A percentile compares a stretch with the other conserved stretches of the same genome.
Evolutionary conservation across 1,140 invertebrate species (phyloP).

Genomic region (Lepeophtheirus salmonis): DNA sequence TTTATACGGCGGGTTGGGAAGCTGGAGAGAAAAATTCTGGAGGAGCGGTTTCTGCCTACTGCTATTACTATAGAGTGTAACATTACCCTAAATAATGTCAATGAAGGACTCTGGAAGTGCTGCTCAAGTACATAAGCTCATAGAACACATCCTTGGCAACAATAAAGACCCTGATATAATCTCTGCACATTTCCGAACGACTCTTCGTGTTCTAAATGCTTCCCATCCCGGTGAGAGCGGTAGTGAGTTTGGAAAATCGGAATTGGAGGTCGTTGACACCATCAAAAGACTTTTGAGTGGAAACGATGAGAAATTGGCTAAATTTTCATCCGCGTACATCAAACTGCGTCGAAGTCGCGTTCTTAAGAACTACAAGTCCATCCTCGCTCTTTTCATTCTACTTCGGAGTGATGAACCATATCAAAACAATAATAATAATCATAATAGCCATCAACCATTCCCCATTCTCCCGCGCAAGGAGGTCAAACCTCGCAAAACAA

Average conservation of each 20-base stretch:
- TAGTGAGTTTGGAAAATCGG: background rate
- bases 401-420: background rate
- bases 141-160: background rate
- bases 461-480: too few relatives aligned
- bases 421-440: too few relatives aligned
- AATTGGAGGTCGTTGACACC: background rate
- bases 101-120: background rate
- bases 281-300: background rate
- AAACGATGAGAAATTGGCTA: background rate
- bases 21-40: too few relatives aligned
- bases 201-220: background rate
- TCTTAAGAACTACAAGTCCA: background rate
- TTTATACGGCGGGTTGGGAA: too few relatives aligned
- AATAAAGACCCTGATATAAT: background rate
- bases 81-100: too few relatives aligned
- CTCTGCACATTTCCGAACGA: background rate
- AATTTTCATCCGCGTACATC: background rate
- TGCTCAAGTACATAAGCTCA: background rate
- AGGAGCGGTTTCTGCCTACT: too few relatives aligned
- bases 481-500: background rate
- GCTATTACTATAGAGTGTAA: too few relatives aligned
- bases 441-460: too few relatives aligned
- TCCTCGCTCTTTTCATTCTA: background rate
- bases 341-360: background rate
- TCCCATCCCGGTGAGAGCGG: background rate